These are phyloP conservation scores for Lates japonicus DNA, from an alignment of 2,797 vertebrate genomes.

Conservation along the genomic window DNA sequence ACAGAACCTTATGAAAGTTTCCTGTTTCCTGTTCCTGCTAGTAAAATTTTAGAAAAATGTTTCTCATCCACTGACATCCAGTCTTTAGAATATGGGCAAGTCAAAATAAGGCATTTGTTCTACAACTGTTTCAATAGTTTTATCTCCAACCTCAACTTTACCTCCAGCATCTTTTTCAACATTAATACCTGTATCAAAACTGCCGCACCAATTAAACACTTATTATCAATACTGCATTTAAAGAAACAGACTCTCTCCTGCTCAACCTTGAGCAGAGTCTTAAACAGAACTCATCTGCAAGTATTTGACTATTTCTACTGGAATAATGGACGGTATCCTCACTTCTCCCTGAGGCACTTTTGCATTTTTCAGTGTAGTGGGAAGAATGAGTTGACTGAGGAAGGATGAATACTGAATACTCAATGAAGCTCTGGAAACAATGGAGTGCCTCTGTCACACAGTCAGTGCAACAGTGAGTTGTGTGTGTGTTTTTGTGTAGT, in stretches of 20 bases:
- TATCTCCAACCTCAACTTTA: neutral
- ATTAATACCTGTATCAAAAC: neutral
- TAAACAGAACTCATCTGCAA: conserved; percentile 23
- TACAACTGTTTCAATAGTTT: neutral
- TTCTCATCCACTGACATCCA: neutral
- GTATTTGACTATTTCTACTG: conserved; percentile 26
- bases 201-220: neutral
- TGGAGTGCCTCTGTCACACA: conserved; percentile 16
- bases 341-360: conserved; percentile 37
- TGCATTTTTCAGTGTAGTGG: conserved; percentile 20
- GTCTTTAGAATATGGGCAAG: neutral
- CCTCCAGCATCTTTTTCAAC: conserved; percentile 1
- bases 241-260: neutral
- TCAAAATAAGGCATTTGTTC: no score
- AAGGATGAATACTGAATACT: conserved; percentile 30
- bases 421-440: conserved; percentile 47
- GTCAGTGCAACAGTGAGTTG: conserved; percentile 4
- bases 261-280: neutral
- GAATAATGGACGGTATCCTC: conserved; percentile 37
- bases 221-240: neutral
- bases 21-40: no score
- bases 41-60: no score
- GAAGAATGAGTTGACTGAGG: conserved; percentile 20
- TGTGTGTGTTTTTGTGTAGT: conserved; percentile 24
- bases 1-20: no score